Evolutionary conservation across 2,888 invertebrate genomes (phyloP).

Genomic region (Ramazzottius varieornatus): DNA sequence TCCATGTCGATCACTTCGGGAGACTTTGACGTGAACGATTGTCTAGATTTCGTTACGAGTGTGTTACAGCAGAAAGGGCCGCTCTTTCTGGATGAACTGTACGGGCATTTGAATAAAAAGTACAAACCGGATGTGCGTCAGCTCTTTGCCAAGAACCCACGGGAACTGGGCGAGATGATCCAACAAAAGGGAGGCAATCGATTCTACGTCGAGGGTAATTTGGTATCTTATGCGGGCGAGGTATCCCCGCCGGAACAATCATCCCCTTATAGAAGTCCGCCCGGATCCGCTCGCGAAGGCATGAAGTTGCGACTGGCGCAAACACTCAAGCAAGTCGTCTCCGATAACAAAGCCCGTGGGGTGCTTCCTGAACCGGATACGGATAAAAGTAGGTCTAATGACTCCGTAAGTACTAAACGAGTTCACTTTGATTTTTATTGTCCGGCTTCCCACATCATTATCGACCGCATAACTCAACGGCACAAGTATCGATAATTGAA

Average conservation of each 20-base stretch:
- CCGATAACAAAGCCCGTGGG: neutral
- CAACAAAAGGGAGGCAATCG: neutral
- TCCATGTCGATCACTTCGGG: neutral
- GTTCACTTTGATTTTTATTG: too few species aligned
- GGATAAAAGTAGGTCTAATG: neutral
- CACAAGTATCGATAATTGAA: too few species aligned
- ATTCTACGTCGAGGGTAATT: neutral
- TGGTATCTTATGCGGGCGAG: neutral
- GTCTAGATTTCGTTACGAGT: neutral
- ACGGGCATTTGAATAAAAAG: neutral
- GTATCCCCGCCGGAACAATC: neutral
- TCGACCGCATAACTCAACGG: too few species aligned
- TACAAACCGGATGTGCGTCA: neutral
- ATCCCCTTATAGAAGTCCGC: neutral
- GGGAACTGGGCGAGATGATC: neutral
- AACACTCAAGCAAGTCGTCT: neutral
- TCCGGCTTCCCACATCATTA: too few species aligned
- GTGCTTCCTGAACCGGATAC: neutral
- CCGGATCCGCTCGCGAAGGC: neutral
- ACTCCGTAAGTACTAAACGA: neutral
- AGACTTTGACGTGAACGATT: neutral
- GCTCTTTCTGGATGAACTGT: neutral
- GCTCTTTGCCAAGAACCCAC: neutral
- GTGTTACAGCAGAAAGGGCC: neutral
- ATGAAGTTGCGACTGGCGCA: constrained; percentile 3